These are phyloP conservation scores for Hypocryptadius cinnamomeus DNA, from an alignment of 2,113 vertebrate genomes.

Conservation along the genomic window DNA sequence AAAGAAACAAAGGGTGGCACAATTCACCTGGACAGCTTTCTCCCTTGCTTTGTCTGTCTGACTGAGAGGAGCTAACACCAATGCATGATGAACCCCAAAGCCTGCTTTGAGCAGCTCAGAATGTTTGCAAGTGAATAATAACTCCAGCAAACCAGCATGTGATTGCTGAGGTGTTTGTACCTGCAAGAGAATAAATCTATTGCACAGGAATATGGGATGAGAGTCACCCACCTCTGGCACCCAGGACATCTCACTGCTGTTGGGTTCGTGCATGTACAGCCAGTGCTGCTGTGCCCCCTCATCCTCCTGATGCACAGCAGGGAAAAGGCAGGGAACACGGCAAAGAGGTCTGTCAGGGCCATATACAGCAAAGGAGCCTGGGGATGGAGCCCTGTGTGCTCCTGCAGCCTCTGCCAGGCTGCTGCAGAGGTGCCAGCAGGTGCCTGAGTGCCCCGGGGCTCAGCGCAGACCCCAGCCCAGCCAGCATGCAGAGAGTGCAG, in stretches of 20 bases:
- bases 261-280: not conserved
- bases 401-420: not conserved
- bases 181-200: not conserved
- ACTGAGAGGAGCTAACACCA: not conserved
- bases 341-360: fast-evolving
- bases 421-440: fast-evolving
- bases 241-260: fast-evolving
- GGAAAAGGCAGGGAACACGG: not conserved
- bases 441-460: not conserved
- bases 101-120: not conserved
- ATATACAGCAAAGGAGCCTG: not conserved
- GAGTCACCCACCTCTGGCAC: not conserved
- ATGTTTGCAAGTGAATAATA: not conserved
- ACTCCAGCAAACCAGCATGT: not conserved
- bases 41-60: not conserved
- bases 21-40: not conserved
- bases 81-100: not conserved
- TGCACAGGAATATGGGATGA: not conserved
- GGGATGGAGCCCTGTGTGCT: not conserved
- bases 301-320: not conserved
- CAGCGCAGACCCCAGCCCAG: not conserved
- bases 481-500: too few relatives aligned
- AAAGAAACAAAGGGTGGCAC: not conserved
- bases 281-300: not conserved
- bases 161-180: not conserved